A percentile compares a stretch with the other conserved stretches of the same genome.
Conservation (phyloP, 2,797 vertebrate species). For the Characodon lateralis region DNA sequence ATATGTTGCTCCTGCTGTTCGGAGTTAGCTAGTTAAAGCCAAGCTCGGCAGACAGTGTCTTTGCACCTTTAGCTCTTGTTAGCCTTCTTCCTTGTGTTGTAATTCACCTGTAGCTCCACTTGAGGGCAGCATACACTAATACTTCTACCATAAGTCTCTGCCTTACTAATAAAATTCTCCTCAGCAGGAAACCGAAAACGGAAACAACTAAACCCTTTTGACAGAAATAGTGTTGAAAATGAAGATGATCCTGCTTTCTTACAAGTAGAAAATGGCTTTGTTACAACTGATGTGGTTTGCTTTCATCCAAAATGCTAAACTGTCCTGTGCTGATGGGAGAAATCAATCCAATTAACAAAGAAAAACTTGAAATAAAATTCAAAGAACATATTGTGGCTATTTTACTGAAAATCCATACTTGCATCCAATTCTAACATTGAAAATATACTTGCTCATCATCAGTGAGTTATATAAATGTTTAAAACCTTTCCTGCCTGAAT, state of each 20-base stretch:
- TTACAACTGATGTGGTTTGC: not conserved
- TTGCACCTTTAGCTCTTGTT: too few species aligned
- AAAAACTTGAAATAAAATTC: too few species aligned
- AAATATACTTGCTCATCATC: not conserved
- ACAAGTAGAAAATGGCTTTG: not conserved
- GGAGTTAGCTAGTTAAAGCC: not conserved
- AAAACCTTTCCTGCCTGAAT: not conserved
- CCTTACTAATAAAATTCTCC: not conserved
- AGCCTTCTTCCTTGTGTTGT: not conserved
- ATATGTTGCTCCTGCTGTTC: not conserved
- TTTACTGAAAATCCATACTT: not conserved
- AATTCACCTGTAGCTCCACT: conserved; percentile 8
- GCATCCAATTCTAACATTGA: not conserved
- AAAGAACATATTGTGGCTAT: not conserved
- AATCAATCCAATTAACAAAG: too few species aligned
- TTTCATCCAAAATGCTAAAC: not conserved
- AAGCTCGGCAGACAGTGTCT: too few species aligned
- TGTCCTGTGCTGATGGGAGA: not conserved
- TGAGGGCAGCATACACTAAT: conserved; percentile 18
- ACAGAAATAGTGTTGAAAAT: not conserved
- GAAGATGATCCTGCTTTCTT: not conserved
- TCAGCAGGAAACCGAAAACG: not conserved
- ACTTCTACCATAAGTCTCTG: not conserved
- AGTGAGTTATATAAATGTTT: not conserved
- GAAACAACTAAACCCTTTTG: not conserved